Evolutionary conservation across 2,888 invertebrate genomes (phyloP), one percentile per base, ranked within the genome.

Genomic region (Drosophila anceps): DNA sequence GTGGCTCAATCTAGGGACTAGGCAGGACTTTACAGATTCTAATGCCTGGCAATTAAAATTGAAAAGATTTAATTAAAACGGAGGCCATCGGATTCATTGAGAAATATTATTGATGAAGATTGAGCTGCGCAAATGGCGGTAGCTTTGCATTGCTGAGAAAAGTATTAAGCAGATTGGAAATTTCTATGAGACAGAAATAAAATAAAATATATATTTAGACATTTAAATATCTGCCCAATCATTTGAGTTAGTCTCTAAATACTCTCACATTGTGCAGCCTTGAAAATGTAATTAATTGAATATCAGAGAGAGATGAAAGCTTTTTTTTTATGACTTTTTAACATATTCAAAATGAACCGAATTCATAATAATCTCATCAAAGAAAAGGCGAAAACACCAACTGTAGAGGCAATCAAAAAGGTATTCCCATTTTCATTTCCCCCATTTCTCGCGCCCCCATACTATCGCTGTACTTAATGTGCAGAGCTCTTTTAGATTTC

Each of bases 1-100:
- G 54, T 62, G 51, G 57, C 60, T 57, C 53, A 70, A 57, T 61
- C 60, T 35, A 18, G 33, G 33, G 33, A 46, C 51, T n/a, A 7
- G 7, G 13, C 57, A 37, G 69, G 48, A 13, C 73, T 55, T 57
- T 80, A 55, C 54, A 77, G 55, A 75, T 61, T 79, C 77, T 70
- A 84, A 84, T 78, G 83, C 75, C 82, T 73, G 59, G 54, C 69
- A 63, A 68, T 84, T 85, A 80, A 85, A 85, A 73, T 63, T 57
- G 48, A 46, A 58, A 54, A 76, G 75, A 87, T 84, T 84, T 82
- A 80, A 84, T 85, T 84, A 85, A 88, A 76, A 39, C 65, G 5
- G 9, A 33, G 12, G 18, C 35, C 43, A 70, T 44, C 53, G 57
- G 51, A 48, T 54, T 62, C 61, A 62, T 84, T 84, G 74, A 69